Conservation (phyloP, 2,888 invertebrate genomes). For the Folsomia manolachei region DNA sequence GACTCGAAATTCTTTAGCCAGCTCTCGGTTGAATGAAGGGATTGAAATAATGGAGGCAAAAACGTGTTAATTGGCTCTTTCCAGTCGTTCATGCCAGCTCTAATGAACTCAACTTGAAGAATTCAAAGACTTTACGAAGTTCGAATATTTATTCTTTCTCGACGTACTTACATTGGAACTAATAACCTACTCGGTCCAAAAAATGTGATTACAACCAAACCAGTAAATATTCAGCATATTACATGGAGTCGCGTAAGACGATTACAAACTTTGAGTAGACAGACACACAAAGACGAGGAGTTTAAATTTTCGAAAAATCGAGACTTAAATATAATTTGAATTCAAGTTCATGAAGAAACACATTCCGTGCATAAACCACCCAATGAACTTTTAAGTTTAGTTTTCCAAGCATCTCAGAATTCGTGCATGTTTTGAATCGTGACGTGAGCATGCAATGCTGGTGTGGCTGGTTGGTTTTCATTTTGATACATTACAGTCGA, state of each 20-base stretch:
- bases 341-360: neutral
- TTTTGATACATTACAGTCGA: neutral
- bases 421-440: neutral
- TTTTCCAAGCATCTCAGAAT: neutral
- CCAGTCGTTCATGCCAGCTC: slow-evolving; percentile 21
- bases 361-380: neutral
- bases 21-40: neutral
- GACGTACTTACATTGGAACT: no score
- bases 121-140: slow-evolving; percentile 1
- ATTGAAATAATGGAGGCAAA: slow-evolving; percentile 21
- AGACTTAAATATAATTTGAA: neutral
- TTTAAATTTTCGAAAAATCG: neutral
- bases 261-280: neutral
- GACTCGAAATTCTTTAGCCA: neutral
- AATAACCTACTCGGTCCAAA: neutral
- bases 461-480: neutral
- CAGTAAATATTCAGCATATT: no score
- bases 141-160: no score
- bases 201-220: neutral
- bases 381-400: neutral
- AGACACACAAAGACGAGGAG: neutral
- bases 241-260: neutral
- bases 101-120: slow-evolving; percentile 26
- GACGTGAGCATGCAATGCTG: slow-evolving; percentile 1
- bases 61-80: slow-evolving; percentile 32